A percentile compares a stretch with the other conserved stretches of the same genome.
These are phyloP conservation scores for Pentamera pediparva DNA, from an alignment of 53 echinoderm and acorn worm genomes.

Conservation along the genomic window DNA sequence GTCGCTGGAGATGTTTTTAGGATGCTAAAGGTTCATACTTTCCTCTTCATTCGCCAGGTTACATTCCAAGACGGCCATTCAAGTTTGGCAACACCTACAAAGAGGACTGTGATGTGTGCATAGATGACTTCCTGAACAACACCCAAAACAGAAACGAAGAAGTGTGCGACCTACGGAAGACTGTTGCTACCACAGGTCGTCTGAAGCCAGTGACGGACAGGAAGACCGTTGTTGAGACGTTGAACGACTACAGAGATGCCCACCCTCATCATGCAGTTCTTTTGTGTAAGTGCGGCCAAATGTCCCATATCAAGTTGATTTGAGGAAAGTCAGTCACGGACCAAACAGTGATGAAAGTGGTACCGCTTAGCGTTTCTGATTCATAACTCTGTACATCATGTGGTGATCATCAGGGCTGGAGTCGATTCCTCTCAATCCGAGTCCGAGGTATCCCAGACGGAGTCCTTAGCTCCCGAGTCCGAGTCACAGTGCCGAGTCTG, in stretches of 20 bases:
- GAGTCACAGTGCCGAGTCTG: too few relatives aligned
- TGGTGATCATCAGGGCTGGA: too few relatives aligned
- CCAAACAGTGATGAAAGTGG: neutral
- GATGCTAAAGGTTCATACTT: neutral
- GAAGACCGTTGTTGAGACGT: conserved; percentile 43
- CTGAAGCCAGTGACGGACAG: conserved; percentile 38
- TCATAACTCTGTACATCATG: neutral
- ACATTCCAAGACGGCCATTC: conserved; percentile 97
- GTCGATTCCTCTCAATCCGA: too few relatives aligned
- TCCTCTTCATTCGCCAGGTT: conserved; percentile 54
- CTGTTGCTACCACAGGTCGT: conserved; percentile 40
- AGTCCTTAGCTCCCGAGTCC: too few relatives aligned
- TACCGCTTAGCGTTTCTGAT: neutral
- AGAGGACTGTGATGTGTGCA: conserved; percentile 96
- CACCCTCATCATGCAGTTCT: conserved; percentile 76
- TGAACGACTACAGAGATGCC: conserved; percentile 88
- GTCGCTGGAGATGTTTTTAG: too few relatives aligned
- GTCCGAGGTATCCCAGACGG: too few relatives aligned
- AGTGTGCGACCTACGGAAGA: conserved; percentile 56
- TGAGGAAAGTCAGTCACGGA: too few relatives aligned
- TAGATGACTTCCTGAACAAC: conserved; percentile 85
- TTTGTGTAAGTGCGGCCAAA: conserved; percentile 78
- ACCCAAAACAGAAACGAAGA: conserved; percentile 68
- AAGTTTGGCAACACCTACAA: conserved; percentile 99
- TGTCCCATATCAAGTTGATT: too few relatives aligned